These are phyloP conservation scores for Crenuchus spilurus DNA, from an alignment of 2,797 vertebrate species.

Conservation along the genomic window DNA sequence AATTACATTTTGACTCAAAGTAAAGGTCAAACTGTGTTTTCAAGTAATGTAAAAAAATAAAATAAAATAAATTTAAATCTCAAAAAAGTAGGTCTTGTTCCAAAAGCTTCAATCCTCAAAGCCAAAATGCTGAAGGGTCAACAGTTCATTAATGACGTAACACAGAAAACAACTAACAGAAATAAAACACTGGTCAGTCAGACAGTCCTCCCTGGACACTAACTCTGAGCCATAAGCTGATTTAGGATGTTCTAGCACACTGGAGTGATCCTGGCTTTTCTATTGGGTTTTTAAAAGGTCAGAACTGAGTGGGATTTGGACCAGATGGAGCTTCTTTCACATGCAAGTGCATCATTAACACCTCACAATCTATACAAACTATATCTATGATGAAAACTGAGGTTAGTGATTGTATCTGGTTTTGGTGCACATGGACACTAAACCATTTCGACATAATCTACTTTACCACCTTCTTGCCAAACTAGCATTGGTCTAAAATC, in stretches of 20 bases:
- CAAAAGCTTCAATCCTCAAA: too few species aligned
- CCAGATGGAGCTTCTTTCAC: neutral
- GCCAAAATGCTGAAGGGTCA: too few species aligned
- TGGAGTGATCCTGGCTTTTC: slow-evolving; percentile 17
- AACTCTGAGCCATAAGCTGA: neutral
- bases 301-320: neutral
- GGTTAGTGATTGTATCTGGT: neutral
- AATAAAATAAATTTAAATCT: too few species aligned
- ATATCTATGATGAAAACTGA: too few species aligned
- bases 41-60: too few species aligned
- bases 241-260: neutral
- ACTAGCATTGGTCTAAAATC: neutral
- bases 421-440: neutral
- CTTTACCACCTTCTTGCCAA: neutral
- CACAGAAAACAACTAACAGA: neutral
- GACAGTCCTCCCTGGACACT: neutral
- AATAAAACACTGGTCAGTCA: too few species aligned
- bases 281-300: neutral
- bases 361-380: neutral
- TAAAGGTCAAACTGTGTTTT: too few species aligned
- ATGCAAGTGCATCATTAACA: neutral
- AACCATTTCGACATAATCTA: neutral
- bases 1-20: too few species aligned
- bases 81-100: too few species aligned
- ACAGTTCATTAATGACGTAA: neutral